These are phyloP conservation scores for Sinonovacula constricta DNA, from an alignment of 1,140 invertebrate species.

Conservation along the genomic window DNA sequence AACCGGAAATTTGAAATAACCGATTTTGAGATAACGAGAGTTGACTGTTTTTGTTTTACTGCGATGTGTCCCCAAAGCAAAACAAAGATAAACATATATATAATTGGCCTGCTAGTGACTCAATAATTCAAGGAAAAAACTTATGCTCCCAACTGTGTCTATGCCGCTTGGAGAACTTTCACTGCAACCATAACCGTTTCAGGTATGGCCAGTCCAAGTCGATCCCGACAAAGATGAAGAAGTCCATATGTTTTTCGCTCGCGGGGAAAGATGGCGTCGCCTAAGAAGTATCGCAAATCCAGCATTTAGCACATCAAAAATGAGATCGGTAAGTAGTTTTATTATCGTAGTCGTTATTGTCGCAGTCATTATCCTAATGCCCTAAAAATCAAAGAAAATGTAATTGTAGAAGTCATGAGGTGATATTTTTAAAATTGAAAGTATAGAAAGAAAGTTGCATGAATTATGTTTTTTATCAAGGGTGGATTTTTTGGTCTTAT, in stretches of 20 bases:
- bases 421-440: too few relatives aligned
- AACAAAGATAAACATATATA: constrained; percentile 1
- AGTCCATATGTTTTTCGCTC: constrained; percentile 75
- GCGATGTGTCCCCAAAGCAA: too few relatives aligned
- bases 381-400: too few relatives aligned
- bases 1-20: too few relatives aligned
- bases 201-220: constrained; percentile 75
- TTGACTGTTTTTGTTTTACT: too few relatives aligned
- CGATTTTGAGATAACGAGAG: too few relatives aligned
- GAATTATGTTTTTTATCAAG: too few relatives aligned
- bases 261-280: constrained; percentile 80
- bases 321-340: constrained; percentile 79
- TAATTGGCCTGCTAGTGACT: not conserved
- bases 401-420: too few relatives aligned
- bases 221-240: constrained; percentile 74
- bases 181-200: constrained; percentile 15
- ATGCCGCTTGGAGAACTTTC: not conserved
- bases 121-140: constrained; percentile 2
- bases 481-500: too few relatives aligned
- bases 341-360: not conserved
- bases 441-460: too few relatives aligned
- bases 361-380: too few relatives aligned
- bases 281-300: constrained; percentile 82
- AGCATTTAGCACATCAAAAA: constrained; percentile 82
- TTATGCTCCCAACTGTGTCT: constrained; percentile 5